Evolutionary conservation across 2,888 invertebrate species (phyloP).

Genomic region (Sesia apiformis): DNA sequence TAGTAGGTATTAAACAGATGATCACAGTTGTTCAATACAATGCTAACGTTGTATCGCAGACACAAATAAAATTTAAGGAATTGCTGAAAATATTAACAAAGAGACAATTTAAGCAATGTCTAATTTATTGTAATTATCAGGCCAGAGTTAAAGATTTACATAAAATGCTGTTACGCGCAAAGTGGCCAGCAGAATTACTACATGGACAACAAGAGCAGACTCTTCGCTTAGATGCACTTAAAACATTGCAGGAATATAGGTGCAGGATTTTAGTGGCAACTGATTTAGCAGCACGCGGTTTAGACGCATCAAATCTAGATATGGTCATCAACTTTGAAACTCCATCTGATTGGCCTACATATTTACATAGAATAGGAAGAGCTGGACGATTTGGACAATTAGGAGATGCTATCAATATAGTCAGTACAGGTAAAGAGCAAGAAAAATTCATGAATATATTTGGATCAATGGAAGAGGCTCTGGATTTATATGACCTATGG

Average conservation of each 20-base stretch:
- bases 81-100: conserved; percentile 79
- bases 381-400: conserved; percentile 94
- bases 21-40: conserved; percentile 76
- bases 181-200: conserved; percentile 87
- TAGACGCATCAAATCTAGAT: conserved; percentile 95
- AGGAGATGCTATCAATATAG: conserved; percentile 85
- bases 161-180: conserved; percentile 79
- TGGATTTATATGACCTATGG: conserved; percentile 39
- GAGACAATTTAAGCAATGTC: conserved; percentile 89
- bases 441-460: conserved; percentile 73
- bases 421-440: conserved; percentile 79
- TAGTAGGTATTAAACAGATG: conserved; percentile 89
- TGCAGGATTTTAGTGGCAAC: conserved; percentile 92
- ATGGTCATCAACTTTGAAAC: conserved; percentile 94
- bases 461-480: conserved; percentile 62
- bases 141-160: conserved; percentile 86
- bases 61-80: conserved; percentile 78
- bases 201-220: conserved; percentile 87
- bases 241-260: conserved; percentile 84
- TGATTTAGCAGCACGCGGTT: conserved; percentile 93
- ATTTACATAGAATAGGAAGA: conserved; percentile 95
- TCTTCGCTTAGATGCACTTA: conserved; percentile 83
- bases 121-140: conserved; percentile 94
- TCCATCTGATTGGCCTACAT: conserved; percentile 85
- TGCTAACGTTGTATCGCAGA: conserved; percentile 78